These are phyloP conservation scores for Myiothlypis chrysogaster DNA, from an alignment of 2,797 vertebrate species.

Conservation along the genomic window DNA sequence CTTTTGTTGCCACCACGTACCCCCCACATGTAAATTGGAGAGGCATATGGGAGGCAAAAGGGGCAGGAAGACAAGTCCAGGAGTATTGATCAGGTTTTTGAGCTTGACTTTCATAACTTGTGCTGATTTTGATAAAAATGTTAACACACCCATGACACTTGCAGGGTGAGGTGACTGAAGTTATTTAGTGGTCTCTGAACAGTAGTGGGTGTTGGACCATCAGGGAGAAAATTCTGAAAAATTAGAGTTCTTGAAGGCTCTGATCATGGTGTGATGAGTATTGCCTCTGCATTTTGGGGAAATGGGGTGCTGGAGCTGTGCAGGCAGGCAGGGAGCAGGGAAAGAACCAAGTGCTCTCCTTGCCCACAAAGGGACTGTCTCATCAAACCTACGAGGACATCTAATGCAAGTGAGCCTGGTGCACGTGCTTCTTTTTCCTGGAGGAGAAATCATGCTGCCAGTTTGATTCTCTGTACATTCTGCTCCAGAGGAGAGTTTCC, in stretches of 20 bases:
- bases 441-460: background rate
- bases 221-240: background rate
- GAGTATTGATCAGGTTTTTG: background rate
- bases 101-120: background rate
- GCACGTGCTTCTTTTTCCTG: background rate
- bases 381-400: background rate
- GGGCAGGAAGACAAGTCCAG: background rate
- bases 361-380: background rate
- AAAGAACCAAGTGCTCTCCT: background rate
- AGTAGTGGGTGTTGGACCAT: background rate
- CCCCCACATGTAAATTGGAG: background rate
- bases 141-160: background rate
- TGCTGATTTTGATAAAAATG: background rate
- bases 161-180: background rate
- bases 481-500: background rate
- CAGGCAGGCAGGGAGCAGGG: background rate
- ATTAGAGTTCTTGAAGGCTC: background rate
- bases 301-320: background rate
- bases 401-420: rapidly evolving
- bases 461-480: background rate
- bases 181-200: background rate
- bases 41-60: background rate
- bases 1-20: background rate
- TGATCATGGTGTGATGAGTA: background rate
- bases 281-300: background rate